Conservation (phyloP, 2,888 invertebrate genomes). For the Eretmocerus hayati region DNA sequence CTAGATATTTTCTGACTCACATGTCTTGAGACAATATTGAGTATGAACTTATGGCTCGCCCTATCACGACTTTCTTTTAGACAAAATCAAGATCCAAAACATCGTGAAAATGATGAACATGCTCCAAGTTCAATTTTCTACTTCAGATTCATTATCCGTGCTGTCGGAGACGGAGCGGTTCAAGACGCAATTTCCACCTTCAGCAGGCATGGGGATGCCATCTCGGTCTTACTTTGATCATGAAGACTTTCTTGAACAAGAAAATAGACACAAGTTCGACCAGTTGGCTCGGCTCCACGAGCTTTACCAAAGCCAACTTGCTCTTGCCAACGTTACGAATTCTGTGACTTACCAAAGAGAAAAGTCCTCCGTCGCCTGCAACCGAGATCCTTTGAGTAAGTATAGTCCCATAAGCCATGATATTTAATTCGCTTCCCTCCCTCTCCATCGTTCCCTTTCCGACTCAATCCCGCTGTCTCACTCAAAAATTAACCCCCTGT, state of each 20-base stretch:
- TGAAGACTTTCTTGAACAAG: conserved; percentile 50
- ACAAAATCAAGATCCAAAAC: not conserved
- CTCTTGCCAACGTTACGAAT: conserved; percentile 64
- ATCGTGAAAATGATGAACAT: not conserved
- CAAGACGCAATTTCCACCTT: conserved; percentile 40
- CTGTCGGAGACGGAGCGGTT: conserved; percentile 45
- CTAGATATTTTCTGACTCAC: too few species aligned
- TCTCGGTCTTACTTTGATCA: conserved; percentile 44
- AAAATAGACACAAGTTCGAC: conserved; percentile 60
- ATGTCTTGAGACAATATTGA: too few species aligned
- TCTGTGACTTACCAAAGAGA: conserved; percentile 55
- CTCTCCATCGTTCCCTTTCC: too few species aligned
- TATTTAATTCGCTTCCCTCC: too few species aligned
- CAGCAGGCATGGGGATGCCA: conserved; percentile 37
- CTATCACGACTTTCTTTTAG: too few species aligned
- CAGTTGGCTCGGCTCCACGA: conserved; percentile 75
- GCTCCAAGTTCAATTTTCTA: conserved; percentile 10
- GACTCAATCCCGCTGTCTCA: too few species aligned
- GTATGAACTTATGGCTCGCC: too few species aligned
- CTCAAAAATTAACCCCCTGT: too few species aligned
- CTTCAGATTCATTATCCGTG: conserved; percentile 49
- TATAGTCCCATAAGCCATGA: too few species aligned
- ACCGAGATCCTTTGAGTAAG: conserved; percentile 39
- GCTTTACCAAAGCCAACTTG: conserved; percentile 70
- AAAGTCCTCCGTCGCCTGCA: conserved; percentile 40